Evolutionary conservation across 2,888 invertebrate species (phyloP).

Genomic region (Matsumyia berberina): DNA sequence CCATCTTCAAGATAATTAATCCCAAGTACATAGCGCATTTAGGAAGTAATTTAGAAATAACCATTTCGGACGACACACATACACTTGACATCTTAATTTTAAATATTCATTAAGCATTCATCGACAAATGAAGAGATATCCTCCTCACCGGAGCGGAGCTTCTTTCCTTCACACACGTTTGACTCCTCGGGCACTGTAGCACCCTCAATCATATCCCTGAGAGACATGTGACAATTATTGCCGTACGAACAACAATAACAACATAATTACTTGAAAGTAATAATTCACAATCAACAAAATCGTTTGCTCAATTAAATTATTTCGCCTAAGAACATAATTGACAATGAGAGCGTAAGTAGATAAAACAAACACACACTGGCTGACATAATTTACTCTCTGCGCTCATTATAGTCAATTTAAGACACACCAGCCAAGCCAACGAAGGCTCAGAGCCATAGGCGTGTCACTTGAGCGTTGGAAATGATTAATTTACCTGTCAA

Average conservation of each 20-base stretch:
- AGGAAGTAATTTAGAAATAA: conserved; percentile 4
- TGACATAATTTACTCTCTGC: conserved; percentile 39
- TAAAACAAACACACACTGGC: conserved; percentile 12
- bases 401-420: conserved; percentile 60
- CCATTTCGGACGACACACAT: conserved; percentile 20
- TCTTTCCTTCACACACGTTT: background rate
- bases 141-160: background rate
- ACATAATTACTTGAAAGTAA: conserved; percentile 49
- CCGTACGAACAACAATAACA: conserved; percentile 35
- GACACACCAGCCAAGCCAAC: conserved; percentile 17
- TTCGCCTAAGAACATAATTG: conserved; percentile 66
- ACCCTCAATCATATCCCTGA: conserved; percentile 54
- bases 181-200: conserved; percentile 30
- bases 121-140: conserved; percentile 26
- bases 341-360: conserved; percentile 54
- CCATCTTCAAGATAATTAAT: conserved; percentile 22
- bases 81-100: conserved; percentile 44
- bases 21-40: background rate
- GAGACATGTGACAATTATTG: conserved; percentile 57
- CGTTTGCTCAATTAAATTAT: conserved; percentile 69
- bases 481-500: conserved; percentile 75
- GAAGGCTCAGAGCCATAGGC: conserved; percentile 30
- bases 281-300: conserved; percentile 32
- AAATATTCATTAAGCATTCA: conserved; percentile 51
- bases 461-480: conserved; percentile 67